Conservation (phyloP, 2,797 vertebrate genomes). For the Nothura maculosa region DNA sequence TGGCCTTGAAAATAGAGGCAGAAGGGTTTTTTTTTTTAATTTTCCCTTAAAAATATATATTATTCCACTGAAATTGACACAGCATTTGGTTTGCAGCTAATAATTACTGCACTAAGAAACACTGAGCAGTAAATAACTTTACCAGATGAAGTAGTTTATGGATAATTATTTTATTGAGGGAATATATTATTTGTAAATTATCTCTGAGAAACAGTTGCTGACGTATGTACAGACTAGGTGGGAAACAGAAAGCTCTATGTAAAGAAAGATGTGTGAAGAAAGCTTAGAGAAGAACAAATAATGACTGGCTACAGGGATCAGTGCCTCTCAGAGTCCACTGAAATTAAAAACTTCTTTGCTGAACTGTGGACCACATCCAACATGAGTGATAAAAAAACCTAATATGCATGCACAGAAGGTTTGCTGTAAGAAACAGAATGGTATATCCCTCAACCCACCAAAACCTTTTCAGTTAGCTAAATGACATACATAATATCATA, state of each 20-base stretch:
- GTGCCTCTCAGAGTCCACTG: neutral
- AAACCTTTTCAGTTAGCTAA: neutral
- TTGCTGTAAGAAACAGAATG: neutral
- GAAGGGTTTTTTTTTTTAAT: fast-evolving
- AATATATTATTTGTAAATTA: neutral
- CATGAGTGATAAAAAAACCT: neutral
- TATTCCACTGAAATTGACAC: neutral
- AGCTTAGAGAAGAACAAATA: neutral
- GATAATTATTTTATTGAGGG: neutral
- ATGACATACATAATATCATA: neutral
- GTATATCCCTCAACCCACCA: neutral
- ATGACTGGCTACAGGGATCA: neutral
- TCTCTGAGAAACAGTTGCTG: neutral
- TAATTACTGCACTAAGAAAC: neutral
- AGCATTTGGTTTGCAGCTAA: neutral
- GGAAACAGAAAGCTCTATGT: neutral
- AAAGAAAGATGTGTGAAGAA: neutral
- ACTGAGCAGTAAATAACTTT: neutral
- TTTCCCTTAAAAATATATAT: neutral
- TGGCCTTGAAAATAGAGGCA: neutral
- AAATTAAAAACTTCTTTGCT: neutral
- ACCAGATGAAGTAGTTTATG: neutral
- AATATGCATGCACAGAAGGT: fast-evolving
- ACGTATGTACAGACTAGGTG: neutral
- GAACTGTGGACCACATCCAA: neutral